Base-by-base conservation (phyloP, 2,888 invertebrate species). In the Euplagia quadripunctaria region DNA sequence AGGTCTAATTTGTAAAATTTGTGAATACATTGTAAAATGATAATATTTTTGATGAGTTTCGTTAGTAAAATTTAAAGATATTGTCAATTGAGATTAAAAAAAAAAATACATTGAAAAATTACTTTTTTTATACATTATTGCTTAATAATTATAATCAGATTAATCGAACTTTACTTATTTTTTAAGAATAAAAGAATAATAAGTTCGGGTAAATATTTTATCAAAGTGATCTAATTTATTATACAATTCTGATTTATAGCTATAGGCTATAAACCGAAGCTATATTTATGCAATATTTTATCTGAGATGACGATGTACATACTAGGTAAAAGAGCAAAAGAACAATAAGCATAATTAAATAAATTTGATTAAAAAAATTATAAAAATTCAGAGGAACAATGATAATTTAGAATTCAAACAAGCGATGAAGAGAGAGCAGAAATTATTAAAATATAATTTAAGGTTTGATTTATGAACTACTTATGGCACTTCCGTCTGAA, bases 351-450 rank as follows among this genome's bases (percentile, higher is more conserved):
- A 78, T 72, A 52, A 52, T 52, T 20, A 42, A 52, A 42, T 68
- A 17, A 72, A 72, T 43, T 52, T 68, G 68, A 43, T 72, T 67
- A 63, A 51, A 14, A 17, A 64, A 16, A 81, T 74, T 69, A 79
- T 75, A 77, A 79, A 80, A 77, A 67, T 61, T 55, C 74, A 77
- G 80, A 82, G 78, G 80, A 81, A 82, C 79, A 83, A 80, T 81
- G 77, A 79, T 80, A 46, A 73, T 65, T 20, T 65, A 20, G 14
- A 1, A 20, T 14, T 66, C 31, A 49, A 66, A 31, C 31, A 66
- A 66, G 66, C 20, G 51, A 66, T 63, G 65, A 31, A 11, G n/a
- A 5, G 14, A 49, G 20, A 58, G 41, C n/a, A 43, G n/a, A 58
- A 42, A 20, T 20, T 8, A n/a, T 9, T 55, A n/a, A 55, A 43